phyloP scores from a whole-genome alignment of 2,113 vertebrate genomes.

The Grantiella picta region DNA sequence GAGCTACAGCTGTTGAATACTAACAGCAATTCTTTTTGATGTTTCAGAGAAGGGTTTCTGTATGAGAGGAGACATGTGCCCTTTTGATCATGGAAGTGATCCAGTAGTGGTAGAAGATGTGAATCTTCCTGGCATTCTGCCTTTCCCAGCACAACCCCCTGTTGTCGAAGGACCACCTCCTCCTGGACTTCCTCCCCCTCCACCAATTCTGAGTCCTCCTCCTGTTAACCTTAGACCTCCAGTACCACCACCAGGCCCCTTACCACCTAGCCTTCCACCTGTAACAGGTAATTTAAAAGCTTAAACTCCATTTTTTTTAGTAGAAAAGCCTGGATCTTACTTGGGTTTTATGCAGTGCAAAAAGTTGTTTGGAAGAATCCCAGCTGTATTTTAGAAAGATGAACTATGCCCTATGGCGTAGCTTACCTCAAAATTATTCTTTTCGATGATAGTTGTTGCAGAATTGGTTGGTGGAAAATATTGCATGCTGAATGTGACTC shows the following conservation, averaged over 20 bases:
- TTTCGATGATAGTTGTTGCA: not conserved
- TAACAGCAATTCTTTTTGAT: not conserved
- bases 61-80: conserved; percentile 97
- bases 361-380: not conserved
- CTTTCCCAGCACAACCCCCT: conserved; percentile 90
- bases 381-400: not conserved
- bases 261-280: conserved; percentile 92
- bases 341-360: not conserved
- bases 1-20: not conserved
- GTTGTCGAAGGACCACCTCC: conserved; percentile 89
- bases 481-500: not conserved
- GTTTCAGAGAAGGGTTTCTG: conserved; percentile 95
- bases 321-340: not conserved
- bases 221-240: conserved; percentile 92
- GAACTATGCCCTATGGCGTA: not conserved
- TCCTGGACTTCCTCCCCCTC: conserved; percentile 88
- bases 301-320: not conserved
- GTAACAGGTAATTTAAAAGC: conserved; percentile 81
- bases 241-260: conserved; percentile 86
- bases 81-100: conserved; percentile 96
- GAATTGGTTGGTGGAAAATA: not conserved
- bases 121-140: conserved; percentile 92
- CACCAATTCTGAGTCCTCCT: conserved; percentile 89
- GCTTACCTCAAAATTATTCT: not conserved
- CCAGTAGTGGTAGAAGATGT: conserved; percentile 98